These are phyloP conservation scores for Aspidiotus rigidus DNA, from an alignment of 2,888 invertebrate genomes.

Conservation along the genomic window DNA sequence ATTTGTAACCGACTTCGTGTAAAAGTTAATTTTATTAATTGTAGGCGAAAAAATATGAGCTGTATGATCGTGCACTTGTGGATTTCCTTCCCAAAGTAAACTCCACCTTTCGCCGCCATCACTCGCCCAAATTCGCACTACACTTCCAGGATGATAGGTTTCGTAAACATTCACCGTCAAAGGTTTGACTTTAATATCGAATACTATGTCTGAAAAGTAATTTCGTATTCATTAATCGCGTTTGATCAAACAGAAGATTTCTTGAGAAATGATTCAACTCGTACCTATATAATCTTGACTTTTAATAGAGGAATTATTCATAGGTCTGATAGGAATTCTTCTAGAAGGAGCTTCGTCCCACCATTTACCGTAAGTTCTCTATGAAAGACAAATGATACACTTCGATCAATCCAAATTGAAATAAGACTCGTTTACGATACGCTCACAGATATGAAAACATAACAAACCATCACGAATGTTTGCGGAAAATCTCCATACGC, in stretches of 20 bases:
- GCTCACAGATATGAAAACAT: too few relatives aligned
- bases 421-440: background rate
- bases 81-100: conserved; percentile 65
- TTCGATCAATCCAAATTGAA: background rate
- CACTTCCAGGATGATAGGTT: conserved; percentile 76
- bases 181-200: conserved; percentile 58
- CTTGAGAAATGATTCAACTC: conserved; percentile 38
- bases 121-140: conserved; percentile 69
- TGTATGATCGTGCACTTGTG: conserved; percentile 52
- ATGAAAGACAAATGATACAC: conserved; percentile 19
- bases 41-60: conserved; percentile 70
- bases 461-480: conserved; percentile 75
- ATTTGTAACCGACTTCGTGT: conserved; percentile 48
- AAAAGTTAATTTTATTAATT: conserved; percentile 50
- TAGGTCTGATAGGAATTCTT: conserved; percentile 60
- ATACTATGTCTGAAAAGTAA: conserved; percentile 51
- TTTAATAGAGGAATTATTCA: conserved; percentile 55
- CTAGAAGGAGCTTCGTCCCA: conserved; percentile 71
- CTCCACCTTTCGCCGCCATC: conserved; percentile 53
- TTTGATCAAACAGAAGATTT: background rate
- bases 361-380: conserved; percentile 79
- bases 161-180: conserved; percentile 66
- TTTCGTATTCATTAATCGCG: background rate
- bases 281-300: conserved; percentile 75
- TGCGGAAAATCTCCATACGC: conserved; percentile 85